phyloP scores from a whole-genome alignment of 2,888 invertebrate genomes.

The Steinernema carpocapsae region DNA sequence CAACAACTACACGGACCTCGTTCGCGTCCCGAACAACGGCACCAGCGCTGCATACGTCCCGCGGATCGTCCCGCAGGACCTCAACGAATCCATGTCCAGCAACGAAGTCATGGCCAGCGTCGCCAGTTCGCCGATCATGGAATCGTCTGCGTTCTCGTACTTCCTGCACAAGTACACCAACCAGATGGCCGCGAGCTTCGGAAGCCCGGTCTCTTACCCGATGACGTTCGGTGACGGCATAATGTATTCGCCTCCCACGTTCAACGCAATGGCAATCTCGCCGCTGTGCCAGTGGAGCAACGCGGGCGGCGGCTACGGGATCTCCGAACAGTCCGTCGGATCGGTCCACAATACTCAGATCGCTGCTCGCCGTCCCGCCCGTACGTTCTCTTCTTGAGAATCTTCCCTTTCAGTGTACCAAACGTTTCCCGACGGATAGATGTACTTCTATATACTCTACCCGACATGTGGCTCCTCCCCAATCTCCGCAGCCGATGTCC shows the following conservation, averaged over 20 bases:
- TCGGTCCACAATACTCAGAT: neutral
- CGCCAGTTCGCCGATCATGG: conserved; percentile 18
- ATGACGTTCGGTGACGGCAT: conserved; percentile 18
- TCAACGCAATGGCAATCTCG: neutral
- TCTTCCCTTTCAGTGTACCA: neutral
- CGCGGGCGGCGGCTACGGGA: neutral
- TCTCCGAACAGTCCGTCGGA: conserved; percentile 3
- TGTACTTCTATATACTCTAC: conserved; percentile 19
- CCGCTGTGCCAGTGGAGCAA: conserved; percentile 29
- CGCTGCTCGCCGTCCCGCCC: neutral
- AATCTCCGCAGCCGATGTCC: neutral
- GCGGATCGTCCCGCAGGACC: conserved; percentile 18
- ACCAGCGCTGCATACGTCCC: neutral
- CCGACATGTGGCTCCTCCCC: neutral
- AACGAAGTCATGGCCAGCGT: conserved; percentile 1
- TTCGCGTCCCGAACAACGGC: neutral
- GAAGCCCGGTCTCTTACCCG: conserved; percentile 1
- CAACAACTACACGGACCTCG: neutral
- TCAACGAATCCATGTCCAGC: conserved; percentile 26
- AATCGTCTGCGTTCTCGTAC: conserved; percentile 3
- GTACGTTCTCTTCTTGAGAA: neutral
- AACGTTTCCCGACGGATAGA: neutral
- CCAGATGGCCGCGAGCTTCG: conserved; percentile 12
- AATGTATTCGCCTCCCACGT: conserved; percentile 11
- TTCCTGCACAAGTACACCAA: conserved; percentile 15